A percentile compares a stretch with the other conserved stretches of the same genome.
phyloP scores from a whole-genome alignment of 2,888 invertebrate genomes.

The Ceratothoa steindachneri region DNA sequence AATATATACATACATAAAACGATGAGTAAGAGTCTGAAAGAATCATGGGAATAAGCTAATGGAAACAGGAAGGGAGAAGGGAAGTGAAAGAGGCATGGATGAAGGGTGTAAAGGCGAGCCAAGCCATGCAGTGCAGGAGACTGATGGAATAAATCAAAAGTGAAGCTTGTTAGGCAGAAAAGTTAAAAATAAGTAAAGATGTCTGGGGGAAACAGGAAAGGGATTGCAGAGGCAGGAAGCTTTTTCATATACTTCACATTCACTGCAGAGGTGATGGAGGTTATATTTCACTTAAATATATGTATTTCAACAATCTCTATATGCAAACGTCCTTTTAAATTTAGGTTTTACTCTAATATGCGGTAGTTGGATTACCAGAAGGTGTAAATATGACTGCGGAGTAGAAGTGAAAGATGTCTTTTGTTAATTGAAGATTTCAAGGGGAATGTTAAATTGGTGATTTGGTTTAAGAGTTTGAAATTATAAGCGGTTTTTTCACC shows the following conservation, averaged over 20 bases:
- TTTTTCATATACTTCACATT: neutral
- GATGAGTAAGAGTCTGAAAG: slow-evolving; percentile 5
- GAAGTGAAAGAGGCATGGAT: neutral
- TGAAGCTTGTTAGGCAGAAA: slow-evolving; percentile 8
- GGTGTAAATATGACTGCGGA: no score
- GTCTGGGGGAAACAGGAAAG: neutral
- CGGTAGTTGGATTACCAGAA: no score
- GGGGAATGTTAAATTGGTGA: no score
- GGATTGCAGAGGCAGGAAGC: neutral
- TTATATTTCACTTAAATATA: neutral
- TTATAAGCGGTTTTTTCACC: no score
- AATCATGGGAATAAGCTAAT: slow-evolving; percentile 10
- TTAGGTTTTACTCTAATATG: no score
- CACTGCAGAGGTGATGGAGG: neutral
- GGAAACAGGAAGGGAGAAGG: slow-evolving; percentile 10
- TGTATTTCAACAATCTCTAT: neutral
- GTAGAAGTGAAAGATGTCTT: no score
- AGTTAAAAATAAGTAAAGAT: slow-evolving; percentile 2
- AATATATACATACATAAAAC: neutral
- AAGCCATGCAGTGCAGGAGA: neutral
- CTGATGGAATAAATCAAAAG: slow-evolving; percentile 9
- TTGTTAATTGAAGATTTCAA: no score
- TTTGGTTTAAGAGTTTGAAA: no score
- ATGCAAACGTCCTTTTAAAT: no score
- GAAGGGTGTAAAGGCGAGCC: neutral